Conservation (phyloP, 2,888 invertebrate species). For the Ectobius pallidus region DNA sequence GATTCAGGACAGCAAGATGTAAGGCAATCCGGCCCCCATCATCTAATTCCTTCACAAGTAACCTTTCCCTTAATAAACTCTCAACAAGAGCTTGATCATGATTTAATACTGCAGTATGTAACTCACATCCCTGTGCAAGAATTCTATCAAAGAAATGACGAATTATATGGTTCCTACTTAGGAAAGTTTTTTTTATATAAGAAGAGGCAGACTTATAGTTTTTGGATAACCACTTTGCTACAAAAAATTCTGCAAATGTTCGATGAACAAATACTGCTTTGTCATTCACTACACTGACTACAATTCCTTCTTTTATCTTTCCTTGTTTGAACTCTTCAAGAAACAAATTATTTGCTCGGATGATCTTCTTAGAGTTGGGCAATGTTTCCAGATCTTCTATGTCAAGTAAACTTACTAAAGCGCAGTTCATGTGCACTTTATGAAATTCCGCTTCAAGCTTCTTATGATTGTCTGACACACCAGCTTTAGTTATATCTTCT, state of each 20-base stretch:
- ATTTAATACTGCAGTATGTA: conserved; percentile 1
- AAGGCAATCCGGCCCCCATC: neutral
- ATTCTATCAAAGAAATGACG: neutral
- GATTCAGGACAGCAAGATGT: neutral
- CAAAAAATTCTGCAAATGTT: neutral
- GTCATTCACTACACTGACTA: neutral
- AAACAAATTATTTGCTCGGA: neutral
- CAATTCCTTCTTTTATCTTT: neutral
- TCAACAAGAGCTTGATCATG: neutral
- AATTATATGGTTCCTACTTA: neutral
- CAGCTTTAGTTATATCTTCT: neutral
- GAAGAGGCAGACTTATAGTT: neutral
- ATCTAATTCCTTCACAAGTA: neutral
- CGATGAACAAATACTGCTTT: neutral
- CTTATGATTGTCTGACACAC: neutral
- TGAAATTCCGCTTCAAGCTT: neutral
- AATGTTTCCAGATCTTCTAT: neutral
- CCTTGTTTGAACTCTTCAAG: neutral
- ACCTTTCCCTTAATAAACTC: neutral
- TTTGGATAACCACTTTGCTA: neutral
- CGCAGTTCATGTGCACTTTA: neutral
- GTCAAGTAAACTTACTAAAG: neutral
- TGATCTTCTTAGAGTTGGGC: neutral
- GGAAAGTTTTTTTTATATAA: neutral
- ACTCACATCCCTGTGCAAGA: neutral